Conservation (phyloP, 2,113 vertebrate species). For the Anoura caudifer region DNA sequence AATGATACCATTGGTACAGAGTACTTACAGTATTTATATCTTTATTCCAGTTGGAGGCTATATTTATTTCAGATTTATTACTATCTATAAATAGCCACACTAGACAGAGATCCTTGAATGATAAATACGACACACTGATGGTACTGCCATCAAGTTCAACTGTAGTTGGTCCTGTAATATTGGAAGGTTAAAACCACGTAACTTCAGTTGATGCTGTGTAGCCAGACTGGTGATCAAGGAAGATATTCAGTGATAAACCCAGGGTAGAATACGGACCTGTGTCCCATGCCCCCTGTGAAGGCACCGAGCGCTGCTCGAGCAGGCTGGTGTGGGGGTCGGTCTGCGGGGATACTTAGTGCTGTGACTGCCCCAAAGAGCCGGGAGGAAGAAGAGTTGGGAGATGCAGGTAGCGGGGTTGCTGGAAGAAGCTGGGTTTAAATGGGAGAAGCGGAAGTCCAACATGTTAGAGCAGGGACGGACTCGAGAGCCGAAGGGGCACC, state of each 20-base stretch:
- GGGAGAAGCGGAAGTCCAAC: background rate
- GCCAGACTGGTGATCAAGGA: background rate
- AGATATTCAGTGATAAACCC: background rate
- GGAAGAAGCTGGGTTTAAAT: background rate
- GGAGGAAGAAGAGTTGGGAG: background rate
- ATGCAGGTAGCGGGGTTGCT: background rate
- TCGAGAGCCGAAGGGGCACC: background rate
- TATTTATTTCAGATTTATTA: background rate
- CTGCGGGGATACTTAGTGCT: background rate
- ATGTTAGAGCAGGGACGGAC: background rate
- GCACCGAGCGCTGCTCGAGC: fast-evolving
- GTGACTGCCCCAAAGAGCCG: fast-evolving
- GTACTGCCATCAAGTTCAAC: background rate
- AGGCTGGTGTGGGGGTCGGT: background rate
- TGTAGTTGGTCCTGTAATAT: background rate
- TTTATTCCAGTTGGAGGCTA: background rate
- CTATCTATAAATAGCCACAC: background rate
- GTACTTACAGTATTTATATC: background rate
- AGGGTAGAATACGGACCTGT: fast-evolving
- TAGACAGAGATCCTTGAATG: background rate
- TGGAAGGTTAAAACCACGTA: background rate
- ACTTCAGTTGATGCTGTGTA: background rate
- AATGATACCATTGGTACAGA: background rate
- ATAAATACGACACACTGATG: background rate
- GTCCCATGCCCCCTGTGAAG: background rate